phyloP scores from a whole-genome alignment of 2,888 invertebrate species.

The Periphyllus acericola region DNA sequence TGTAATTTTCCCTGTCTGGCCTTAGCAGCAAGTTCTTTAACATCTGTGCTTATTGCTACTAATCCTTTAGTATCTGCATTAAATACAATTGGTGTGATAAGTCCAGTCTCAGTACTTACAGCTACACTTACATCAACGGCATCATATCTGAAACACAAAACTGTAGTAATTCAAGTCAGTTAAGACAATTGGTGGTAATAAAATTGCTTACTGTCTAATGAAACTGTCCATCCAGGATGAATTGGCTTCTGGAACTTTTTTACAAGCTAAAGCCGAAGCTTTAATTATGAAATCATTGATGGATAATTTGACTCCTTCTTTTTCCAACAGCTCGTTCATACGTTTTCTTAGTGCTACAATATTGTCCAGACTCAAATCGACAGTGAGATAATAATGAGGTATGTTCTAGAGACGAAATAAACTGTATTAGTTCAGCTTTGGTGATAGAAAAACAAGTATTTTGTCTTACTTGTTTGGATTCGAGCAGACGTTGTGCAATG shows the following conservation, averaged over 20 bases:
- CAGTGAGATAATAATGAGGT: conserved; percentile 95
- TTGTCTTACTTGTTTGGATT: conserved; percentile 76
- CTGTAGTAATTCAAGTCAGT: not conserved
- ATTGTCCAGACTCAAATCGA: conserved; percentile 85
- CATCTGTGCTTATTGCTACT: conserved; percentile 80
- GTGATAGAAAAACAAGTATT: not conserved
- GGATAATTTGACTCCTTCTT: conserved; percentile 85
- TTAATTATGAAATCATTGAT: conserved; percentile 97
- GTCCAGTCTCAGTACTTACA: conserved; percentile 92
- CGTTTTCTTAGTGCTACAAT: conserved; percentile 78
- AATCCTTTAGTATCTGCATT: conserved; percentile 91
- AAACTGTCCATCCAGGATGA: conserved; percentile 93
- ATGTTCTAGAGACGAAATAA: conserved; percentile 74
- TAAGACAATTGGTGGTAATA: not conserved
- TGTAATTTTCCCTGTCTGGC: conserved; percentile 89
- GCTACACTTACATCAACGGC: conserved; percentile 97
- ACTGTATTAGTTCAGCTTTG: not conserved
- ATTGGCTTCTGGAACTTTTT: conserved; percentile 92
- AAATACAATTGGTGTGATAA: conserved; percentile 96
- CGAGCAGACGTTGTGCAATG: conserved; percentile 87
- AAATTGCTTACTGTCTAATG: conserved; percentile 84
- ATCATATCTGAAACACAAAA: conserved; percentile 74
- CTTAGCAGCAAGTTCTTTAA: conserved; percentile 83
- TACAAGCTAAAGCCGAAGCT: conserved; percentile 88
- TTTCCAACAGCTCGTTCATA: conserved; percentile 83